phyloP scores from a whole-genome alignment of 2,113 vertebrate genomes.

The Pachypanchax playfairii region DNA sequence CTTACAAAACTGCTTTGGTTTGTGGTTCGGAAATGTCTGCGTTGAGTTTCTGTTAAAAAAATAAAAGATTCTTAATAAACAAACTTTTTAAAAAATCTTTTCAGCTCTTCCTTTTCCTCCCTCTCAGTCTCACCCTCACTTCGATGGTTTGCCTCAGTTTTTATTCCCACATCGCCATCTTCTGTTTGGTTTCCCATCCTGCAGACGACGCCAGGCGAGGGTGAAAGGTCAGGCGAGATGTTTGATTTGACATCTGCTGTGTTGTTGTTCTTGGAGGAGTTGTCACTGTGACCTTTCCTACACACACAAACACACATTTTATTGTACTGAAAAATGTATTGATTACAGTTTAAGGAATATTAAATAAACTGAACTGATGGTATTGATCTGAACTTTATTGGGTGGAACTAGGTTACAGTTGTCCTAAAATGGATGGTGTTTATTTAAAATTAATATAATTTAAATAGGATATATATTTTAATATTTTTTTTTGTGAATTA shows the following conservation, averaged over 20 bases:
- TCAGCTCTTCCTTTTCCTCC: not conserved
- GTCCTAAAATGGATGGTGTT: no score
- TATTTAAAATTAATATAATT: no score
- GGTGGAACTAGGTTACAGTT: no score
- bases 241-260: conserved; percentile 55
- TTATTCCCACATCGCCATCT: conserved; percentile 57
- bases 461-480: no score
- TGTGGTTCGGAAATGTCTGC: conserved; percentile 50
- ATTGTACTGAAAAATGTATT: no score
- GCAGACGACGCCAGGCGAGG: conserved; percentile 32
- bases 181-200: conserved; percentile 41
- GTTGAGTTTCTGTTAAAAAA: conserved; percentile 60
- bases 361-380: no score
- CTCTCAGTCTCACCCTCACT: conserved; percentile 38
- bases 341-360: no score
- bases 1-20: conserved; percentile 65
- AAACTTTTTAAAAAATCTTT: not conserved
- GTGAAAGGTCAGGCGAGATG: conserved; percentile 56
- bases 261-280: conserved; percentile 26
- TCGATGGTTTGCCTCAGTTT: conserved; percentile 53
- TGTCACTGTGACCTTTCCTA: conserved; percentile 56
- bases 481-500: no score
- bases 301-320: not conserved
- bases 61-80: not conserved
- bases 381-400: no score